These are phyloP conservation scores for Pandemis corylana DNA, from an alignment of 2,888 invertebrate genomes.

Conservation along the genomic window DNA sequence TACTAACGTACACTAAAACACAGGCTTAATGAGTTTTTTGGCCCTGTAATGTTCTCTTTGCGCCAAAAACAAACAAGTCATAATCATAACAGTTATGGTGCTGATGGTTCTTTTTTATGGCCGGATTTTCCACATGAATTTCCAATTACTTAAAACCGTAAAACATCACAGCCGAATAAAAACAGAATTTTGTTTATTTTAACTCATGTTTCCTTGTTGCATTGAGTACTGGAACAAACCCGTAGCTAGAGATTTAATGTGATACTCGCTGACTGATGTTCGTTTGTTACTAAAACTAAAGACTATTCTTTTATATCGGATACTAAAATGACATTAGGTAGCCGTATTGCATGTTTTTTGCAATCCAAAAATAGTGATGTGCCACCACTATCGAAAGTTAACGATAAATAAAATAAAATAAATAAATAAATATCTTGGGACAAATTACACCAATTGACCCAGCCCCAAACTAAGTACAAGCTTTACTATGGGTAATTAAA, in stretches of 20 bases:
- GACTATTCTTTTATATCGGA: too few species aligned
- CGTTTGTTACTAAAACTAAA: too few species aligned
- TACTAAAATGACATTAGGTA: too few species aligned
- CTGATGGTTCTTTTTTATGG: constrained; percentile 4
- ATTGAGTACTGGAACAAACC: not conserved
- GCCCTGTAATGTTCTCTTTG: not conserved
- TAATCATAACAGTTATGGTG: constrained; percentile 8
- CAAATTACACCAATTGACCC: too few species aligned
- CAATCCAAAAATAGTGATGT: too few species aligned
- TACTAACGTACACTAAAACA: not conserved
- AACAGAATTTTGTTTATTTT: not conserved
- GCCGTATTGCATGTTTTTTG: too few species aligned
- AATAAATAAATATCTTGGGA: too few species aligned
- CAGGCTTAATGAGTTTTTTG: not conserved
- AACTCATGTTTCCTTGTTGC: not conserved
- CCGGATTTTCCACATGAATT: constrained; percentile 8
- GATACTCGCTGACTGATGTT: too few species aligned
- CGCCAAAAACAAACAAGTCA: constrained; percentile 4
- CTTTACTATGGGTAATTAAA: too few species aligned
- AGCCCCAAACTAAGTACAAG: too few species aligned
- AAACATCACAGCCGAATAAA: constrained; percentile 5
- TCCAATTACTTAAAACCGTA: constrained; percentile 7
- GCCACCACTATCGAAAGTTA: too few species aligned
- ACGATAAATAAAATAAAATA: too few species aligned
- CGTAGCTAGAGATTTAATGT: not conserved